phyloP scores from a whole-genome alignment of 2,113 vertebrate species.

The Rhinopomastus cyanomelas region DNA sequence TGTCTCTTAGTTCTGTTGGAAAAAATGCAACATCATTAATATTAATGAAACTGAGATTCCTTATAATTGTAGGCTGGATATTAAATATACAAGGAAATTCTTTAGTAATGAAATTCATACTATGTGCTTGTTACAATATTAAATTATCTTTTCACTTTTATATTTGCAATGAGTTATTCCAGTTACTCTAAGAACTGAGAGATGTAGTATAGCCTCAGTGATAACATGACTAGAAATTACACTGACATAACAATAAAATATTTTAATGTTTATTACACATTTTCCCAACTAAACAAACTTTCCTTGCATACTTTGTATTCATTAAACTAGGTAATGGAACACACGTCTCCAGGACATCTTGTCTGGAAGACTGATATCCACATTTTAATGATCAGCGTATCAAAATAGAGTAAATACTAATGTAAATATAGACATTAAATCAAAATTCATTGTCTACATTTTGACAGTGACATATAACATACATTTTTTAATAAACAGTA shows the following conservation, averaged over 20 bases:
- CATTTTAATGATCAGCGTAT: not conserved
- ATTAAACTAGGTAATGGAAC: not conserved
- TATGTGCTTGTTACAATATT: not conserved
- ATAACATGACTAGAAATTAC: not conserved
- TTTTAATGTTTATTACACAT: not conserved
- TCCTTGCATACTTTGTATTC: not conserved
- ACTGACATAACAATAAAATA: not conserved
- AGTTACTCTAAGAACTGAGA: not conserved
- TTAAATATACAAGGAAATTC: constrained; percentile 30
- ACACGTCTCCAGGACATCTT: not conserved
- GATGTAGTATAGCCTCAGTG: not conserved
- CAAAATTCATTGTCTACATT: not conserved
- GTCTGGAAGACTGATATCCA: not conserved
- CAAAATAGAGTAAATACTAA: not conserved
- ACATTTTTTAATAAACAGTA: not conserved
- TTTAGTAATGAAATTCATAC: not conserved
- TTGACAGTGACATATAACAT: not conserved
- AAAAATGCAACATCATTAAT: not conserved
- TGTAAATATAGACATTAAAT: not conserved
- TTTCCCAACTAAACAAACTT: not conserved
- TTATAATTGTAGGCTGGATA: not conserved
- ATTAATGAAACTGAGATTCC: not conserved
- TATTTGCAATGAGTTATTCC: not conserved
- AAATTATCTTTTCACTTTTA: constrained; percentile 26
- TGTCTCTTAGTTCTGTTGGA: constrained; percentile 2